phyloP scores from a whole-genome alignment of 2,797 vertebrate species.

The Necrosyrtes monachus region DNA sequence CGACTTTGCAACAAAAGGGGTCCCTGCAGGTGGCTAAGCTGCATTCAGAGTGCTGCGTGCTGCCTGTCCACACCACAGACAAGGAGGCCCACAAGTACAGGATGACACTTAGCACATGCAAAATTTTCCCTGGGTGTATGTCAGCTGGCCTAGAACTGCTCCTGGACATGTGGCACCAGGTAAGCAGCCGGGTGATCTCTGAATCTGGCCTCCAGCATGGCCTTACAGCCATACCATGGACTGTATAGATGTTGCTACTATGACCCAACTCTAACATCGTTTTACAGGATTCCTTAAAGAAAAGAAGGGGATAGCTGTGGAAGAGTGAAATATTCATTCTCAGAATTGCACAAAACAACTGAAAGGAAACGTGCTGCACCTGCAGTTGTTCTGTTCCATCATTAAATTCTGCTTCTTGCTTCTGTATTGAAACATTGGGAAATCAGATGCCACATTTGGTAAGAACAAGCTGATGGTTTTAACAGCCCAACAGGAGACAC shows the following conservation, averaged over 20 bases:
- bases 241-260: background rate
- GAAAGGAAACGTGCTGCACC: background rate
- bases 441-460: background rate
- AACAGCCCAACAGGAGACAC: background rate
- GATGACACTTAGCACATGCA: background rate
- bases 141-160: background rate
- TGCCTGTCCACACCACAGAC: background rate
- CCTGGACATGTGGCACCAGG: accelerated
- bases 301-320: background rate
- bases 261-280: background rate
- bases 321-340: background rate
- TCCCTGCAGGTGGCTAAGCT: background rate
- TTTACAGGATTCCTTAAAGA: background rate
- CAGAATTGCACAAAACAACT: background rate
- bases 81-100: background rate
- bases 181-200: background rate
- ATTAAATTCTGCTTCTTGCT: background rate
- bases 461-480: background rate
- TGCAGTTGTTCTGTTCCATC: background rate
- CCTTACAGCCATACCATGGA: accelerated
- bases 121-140: background rate
- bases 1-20: accelerated
- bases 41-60: accelerated
- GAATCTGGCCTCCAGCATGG: background rate
- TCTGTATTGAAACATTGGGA: background rate